Evolutionary conservation across 2,113 vertebrate genomes (phyloP).

Genomic region (Perca fluviatilis): DNA sequence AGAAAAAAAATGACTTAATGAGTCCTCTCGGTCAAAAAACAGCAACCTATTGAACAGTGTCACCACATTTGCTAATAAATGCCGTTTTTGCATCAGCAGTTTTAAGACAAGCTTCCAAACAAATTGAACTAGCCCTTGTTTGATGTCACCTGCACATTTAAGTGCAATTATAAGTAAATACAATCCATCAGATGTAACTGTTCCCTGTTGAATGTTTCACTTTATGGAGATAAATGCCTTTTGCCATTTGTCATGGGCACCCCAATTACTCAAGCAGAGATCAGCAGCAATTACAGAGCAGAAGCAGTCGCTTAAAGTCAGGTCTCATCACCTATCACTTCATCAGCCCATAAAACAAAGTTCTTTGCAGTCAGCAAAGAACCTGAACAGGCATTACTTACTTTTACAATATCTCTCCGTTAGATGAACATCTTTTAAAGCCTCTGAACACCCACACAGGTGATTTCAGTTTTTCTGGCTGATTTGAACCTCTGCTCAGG

Average conservation of each 20-base stretch:
- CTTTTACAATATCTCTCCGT: background rate
- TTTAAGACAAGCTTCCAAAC: conserved; percentile 17
- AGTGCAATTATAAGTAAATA: conserved; percentile 19
- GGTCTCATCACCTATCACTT: conserved; percentile 26
- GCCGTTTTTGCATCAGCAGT: conserved; percentile 29
- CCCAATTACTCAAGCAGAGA: conserved; percentile 27
- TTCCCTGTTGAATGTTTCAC: background rate
- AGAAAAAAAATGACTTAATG: background rate
- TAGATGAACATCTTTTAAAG: conserved; percentile 10
- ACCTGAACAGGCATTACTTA: background rate
- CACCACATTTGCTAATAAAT: conserved; percentile 1
- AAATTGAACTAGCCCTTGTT: background rate
- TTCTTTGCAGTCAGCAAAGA: conserved; percentile 3
- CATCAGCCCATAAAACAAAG: conserved; percentile 38
- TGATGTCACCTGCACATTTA: conserved; percentile 12
- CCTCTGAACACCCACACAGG: too few species aligned
- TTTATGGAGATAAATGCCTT: conserved; percentile 30
- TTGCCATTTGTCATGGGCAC: conserved; percentile 23
- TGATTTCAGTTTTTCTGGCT: too few species aligned
- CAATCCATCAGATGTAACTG: background rate
- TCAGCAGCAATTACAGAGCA: conserved; percentile 48
- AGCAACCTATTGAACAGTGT: conserved; percentile 21
- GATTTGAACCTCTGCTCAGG: too few species aligned
- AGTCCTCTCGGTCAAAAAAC: background rate
- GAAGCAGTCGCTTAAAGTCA: conserved; percentile 33